Evolutionary conservation across 2,797 vertebrate genomes (phyloP), one percentile per base, ranked within the genome.

Genomic region (Ibycter americanus): DNA sequence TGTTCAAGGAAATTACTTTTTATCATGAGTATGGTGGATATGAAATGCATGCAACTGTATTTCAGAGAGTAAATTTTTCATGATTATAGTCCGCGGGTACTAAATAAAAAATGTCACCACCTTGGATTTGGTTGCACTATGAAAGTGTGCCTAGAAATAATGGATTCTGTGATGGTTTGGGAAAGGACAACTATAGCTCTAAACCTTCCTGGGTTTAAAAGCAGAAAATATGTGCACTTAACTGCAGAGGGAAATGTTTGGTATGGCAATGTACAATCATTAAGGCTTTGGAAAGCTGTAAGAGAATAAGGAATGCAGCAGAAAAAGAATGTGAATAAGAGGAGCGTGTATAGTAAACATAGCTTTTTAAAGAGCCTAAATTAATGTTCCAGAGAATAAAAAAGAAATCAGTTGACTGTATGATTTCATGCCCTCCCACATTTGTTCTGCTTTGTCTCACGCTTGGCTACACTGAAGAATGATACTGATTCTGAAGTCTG

Each of bases 51-150:
- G 90, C 84, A 95, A 78, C 92, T 93, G 89, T 95, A 83, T 97
- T 97, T 92, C 88, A 96, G 62, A 70, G 94, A 96, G 88, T 97
- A 93, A 93, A 97, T 96, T 95, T 98, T 98, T 97, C 94, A 97
- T 97, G 65, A 91, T 87, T 83, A 54, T 96, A 96, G 82, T 94
- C 92, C 84, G 72, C 8, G 89, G 88, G 89, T 97, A 79, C 96
- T 97, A 96, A 97, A 97, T 97, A 97, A 97, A 97, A 98, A 97
- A 96, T 96, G 96, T 97, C 92, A 92, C 83, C 77, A 96, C 73
- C 94, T 95, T 96, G 90, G 94, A 76, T 97, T 95, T 89, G 80
- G 76, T 91, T 89, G 63, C 51, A 46, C 51, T 96, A 32, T 87
- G 17, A 94, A 96, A 84, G 58, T 52, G 82, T 90, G 83, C 83